These are phyloP conservation scores for Erpornis zantholeuca DNA, from an alignment of 2,113 vertebrate species.

Conservation along the genomic window DNA sequence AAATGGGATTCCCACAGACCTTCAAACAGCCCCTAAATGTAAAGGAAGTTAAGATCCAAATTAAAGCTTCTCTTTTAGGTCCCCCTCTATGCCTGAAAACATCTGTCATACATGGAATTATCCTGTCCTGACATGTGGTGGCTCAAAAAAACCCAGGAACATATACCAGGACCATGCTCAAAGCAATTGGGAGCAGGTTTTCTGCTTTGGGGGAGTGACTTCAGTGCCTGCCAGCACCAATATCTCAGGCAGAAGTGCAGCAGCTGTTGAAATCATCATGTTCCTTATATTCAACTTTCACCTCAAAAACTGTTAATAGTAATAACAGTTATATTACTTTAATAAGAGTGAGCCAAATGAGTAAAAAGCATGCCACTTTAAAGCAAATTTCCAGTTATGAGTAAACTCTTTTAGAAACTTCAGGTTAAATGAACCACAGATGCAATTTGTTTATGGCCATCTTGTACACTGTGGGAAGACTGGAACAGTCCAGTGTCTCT, in stretches of 20 bases:
- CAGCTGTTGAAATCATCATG: not conserved
- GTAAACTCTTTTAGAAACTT: not conserved
- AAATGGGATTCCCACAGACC: not conserved
- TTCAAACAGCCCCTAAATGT: not conserved
- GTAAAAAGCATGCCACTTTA: not conserved
- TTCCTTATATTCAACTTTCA: not conserved
- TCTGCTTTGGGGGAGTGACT: not conserved
- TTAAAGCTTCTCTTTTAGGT: not conserved
- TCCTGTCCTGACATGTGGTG: not conserved
- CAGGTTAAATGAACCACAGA: not conserved
- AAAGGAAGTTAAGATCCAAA: not conserved
- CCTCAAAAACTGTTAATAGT: not conserved
- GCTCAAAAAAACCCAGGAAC: not conserved
- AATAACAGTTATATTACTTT: not conserved
- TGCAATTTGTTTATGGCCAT: not conserved
- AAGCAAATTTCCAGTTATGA: not conserved
- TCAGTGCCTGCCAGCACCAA: not conserved
- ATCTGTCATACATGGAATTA: not conserved
- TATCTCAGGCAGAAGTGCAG: not conserved
- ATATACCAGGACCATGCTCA: not conserved
- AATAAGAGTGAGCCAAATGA: not conserved
- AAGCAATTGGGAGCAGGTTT: not conserved
- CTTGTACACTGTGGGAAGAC: not conserved
- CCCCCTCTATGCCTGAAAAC: not conserved
- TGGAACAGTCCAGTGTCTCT: not conserved